These are phyloP conservation scores for Patella caerulea DNA, from an alignment of 2,888 invertebrate genomes.

Conservation along the genomic window DNA sequence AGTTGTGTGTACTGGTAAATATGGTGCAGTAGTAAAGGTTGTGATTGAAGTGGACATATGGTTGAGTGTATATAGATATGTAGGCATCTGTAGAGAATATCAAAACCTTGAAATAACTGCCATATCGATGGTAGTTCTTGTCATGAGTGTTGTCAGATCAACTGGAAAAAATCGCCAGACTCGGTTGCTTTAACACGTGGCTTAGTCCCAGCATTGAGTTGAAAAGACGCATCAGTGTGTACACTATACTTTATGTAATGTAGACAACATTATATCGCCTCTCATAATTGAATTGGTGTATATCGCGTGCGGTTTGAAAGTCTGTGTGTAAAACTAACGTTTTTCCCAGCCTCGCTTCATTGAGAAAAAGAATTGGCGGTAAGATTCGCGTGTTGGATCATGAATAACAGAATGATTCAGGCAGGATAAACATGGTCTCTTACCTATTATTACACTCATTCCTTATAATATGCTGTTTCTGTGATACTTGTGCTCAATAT, in stretches of 20 bases:
- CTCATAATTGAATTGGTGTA: not conserved
- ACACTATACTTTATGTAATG: not conserved
- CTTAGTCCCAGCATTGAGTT: too few species aligned
- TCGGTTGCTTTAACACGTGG: too few species aligned
- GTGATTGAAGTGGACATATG: constrained; percentile 4
- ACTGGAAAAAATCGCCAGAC: too few species aligned
- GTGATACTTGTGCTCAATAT: constrained; percentile 10
- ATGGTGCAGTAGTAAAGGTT: not conserved
- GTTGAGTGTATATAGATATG: not conserved
- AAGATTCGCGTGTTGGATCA: not conserved
- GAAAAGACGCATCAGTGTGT: too few species aligned
- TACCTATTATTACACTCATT: not conserved
- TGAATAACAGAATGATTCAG: constrained; percentile 9
- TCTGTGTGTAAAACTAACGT: not conserved
- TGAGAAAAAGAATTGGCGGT: constrained; percentile 7
- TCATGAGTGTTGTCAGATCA: too few species aligned
- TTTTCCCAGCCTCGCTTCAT: not conserved
- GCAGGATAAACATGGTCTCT: constrained; percentile 9
- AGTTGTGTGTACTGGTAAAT: too few species aligned
- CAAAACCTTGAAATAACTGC: too few species aligned
- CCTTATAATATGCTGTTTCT: not conserved
- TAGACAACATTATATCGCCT: not conserved
- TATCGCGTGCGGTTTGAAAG: constrained; percentile 5
- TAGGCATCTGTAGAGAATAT: not conserved
- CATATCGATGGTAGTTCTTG: too few species aligned